A percentile compares a stretch with the other conserved stretches of the same genome.
Evolutionary conservation across 2,113 vertebrate species (phyloP).

Genomic region (Neopipo cinnamomea): DNA sequence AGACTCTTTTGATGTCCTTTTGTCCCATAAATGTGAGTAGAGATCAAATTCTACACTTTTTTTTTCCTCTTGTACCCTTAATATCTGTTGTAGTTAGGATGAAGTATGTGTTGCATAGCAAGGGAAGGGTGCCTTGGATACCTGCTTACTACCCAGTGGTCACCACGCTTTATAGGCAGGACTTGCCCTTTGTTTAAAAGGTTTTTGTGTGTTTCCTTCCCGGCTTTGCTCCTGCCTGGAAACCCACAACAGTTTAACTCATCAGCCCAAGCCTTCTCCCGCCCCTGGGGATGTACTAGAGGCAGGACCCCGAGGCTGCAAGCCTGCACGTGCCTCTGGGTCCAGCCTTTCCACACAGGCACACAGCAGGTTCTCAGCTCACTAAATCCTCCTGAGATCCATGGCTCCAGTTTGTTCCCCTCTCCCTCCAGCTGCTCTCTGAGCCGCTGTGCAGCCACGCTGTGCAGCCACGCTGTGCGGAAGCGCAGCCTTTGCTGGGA

Average conservation of each 20-base stretch:
- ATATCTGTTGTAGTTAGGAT: background rate
- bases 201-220: background rate
- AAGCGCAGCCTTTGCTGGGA: background rate
- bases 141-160: background rate
- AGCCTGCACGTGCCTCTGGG: accelerated
- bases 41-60: background rate
- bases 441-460: background rate
- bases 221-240: background rate
- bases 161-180: background rate
- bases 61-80: background rate
- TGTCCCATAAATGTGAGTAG: conserved; percentile 84
- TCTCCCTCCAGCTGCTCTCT: background rate
- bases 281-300: background rate
- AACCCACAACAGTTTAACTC: background rate
- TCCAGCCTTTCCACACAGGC: background rate
- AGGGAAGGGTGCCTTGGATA: background rate
- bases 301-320: background rate
- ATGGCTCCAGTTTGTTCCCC: accelerated
- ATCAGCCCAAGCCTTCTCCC: background rate
- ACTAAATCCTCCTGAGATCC: background rate
- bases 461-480: accelerated
- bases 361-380: background rate
- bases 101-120: background rate
- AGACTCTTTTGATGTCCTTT: conserved; percentile 81
- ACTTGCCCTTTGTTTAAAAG: background rate